Evolutionary conservation across 2,888 invertebrate genomes (phyloP).

Genomic region (Spilarctia lutea): DNA sequence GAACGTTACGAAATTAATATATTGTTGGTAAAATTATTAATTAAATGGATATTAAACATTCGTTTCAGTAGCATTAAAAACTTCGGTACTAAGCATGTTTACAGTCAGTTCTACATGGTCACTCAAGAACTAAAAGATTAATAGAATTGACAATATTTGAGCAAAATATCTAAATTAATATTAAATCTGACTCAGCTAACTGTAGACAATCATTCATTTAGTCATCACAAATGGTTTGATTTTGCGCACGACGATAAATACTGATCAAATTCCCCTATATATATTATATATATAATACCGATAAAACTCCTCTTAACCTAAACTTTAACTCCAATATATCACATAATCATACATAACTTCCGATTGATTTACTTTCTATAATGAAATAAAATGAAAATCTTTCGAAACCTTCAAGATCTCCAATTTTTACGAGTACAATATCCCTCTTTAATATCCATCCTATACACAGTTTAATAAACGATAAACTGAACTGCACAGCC

Average conservation of each 20-base stretch:
- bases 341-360: slow-evolving; percentile 44
- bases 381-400: slow-evolving; percentile 43
- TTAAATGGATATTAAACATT: slow-evolving; percentile 17
- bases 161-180: not conserved
- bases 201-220: not conserved
- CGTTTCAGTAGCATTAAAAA: not conserved
- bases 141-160: not conserved
- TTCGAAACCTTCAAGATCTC: slow-evolving; percentile 34
- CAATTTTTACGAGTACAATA: slow-evolving; percentile 52
- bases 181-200: not conserved
- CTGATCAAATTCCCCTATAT: not conserved
- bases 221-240: not conserved
- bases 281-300: no score
- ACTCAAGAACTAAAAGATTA: not conserved
- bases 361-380: slow-evolving; percentile 45
- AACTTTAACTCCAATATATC: slow-evolving; percentile 32
- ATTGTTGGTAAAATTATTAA: slow-evolving; percentile 38
- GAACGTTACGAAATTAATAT: slow-evolving; percentile 56
- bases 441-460: slow-evolving; percentile 63
- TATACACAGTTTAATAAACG: slow-evolving; percentile 75
- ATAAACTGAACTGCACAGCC: slow-evolving; percentile 72
- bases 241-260: not conserved
- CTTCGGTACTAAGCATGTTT: not conserved
- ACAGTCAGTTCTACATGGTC: not conserved
- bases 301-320: slow-evolving; percentile 9